A percentile compares a stretch with the other conserved stretches of the same genome.
phyloP scores from a whole-genome alignment of 2,797 vertebrate species.

The Gallinago solitaria region DNA sequence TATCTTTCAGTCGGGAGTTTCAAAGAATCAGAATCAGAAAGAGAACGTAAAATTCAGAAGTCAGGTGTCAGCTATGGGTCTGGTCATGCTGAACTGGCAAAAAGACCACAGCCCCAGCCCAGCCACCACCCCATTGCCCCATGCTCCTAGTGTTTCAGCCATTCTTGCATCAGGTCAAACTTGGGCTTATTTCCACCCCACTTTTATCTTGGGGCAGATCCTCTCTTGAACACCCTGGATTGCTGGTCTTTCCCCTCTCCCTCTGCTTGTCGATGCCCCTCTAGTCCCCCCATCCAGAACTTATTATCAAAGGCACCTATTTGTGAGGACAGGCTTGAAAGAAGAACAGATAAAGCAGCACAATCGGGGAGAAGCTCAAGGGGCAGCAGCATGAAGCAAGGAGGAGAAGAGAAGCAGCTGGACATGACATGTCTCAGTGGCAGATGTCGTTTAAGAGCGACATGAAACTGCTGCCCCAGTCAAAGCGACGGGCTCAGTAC shows the following conservation, averaged over 20 bases:
- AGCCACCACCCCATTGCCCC: background rate
- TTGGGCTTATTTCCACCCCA: background rate
- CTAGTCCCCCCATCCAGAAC: background rate
- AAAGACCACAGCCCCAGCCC: background rate
- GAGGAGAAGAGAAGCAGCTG: background rate
- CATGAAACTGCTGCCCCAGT: background rate
- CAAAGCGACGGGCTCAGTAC: background rate
- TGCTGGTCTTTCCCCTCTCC: background rate
- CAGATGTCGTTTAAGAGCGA: background rate
- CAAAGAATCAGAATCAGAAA: background rate
- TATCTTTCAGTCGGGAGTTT: background rate
- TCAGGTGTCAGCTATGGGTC: accelerated
- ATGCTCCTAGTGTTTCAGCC: background rate
- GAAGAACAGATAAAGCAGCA: background rate
- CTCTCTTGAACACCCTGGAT: background rate
- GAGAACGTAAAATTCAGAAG: background rate
- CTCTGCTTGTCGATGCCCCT: background rate
- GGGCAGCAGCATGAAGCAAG: background rate
- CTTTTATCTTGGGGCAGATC: background rate
- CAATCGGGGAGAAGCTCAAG: background rate
- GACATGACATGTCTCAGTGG: background rate
- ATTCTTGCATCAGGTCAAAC: background rate
- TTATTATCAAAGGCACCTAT: background rate
- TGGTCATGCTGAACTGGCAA: background rate
- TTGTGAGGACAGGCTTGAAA: background rate